Conservation (phyloP, 2,797 vertebrate genomes). For the Cryptoprocta ferox region DNA sequence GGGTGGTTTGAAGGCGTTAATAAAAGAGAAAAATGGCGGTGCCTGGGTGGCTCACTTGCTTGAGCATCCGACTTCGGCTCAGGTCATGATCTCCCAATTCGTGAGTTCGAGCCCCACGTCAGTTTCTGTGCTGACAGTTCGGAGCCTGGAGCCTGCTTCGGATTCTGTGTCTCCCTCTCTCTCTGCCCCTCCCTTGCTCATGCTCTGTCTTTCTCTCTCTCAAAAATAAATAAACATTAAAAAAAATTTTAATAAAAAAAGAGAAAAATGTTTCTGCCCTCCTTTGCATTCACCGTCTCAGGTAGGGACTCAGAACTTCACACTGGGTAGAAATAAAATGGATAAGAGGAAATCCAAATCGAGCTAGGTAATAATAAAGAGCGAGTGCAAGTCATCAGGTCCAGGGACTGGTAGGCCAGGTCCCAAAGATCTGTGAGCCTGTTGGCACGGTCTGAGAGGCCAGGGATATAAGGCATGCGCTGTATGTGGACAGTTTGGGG, state of each 20-base stretch:
- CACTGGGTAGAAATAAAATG: not conserved
- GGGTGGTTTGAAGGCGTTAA: too few relatives aligned
- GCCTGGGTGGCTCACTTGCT: not conserved
- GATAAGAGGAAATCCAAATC: not conserved
- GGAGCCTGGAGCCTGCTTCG: not conserved
- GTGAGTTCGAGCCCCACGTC: not conserved
- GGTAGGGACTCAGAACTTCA: not conserved
- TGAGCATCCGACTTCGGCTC: not conserved
- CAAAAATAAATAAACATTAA: not conserved
- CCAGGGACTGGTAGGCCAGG: too few relatives aligned
- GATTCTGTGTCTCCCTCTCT: not conserved
- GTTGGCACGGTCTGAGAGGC: not conserved
- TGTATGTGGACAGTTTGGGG: not conserved
- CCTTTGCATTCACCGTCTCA: not conserved
- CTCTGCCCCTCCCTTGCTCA: not conserved
- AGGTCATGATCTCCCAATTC: not conserved
- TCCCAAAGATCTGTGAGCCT: not conserved
- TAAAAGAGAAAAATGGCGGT: not conserved
- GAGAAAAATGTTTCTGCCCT: not conserved
- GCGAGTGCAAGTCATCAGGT: rapidly evolving
- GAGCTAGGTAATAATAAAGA: not conserved
- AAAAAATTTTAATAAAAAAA: too few relatives aligned
- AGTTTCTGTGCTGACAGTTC: not conserved
- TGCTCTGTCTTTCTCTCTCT: not conserved
- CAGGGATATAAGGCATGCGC: rapidly evolving